Evolutionary conservation across 2,113 vertebrate species (phyloP), one percentile per base, ranked within the genome.

Genomic region (Labeo catla): DNA sequence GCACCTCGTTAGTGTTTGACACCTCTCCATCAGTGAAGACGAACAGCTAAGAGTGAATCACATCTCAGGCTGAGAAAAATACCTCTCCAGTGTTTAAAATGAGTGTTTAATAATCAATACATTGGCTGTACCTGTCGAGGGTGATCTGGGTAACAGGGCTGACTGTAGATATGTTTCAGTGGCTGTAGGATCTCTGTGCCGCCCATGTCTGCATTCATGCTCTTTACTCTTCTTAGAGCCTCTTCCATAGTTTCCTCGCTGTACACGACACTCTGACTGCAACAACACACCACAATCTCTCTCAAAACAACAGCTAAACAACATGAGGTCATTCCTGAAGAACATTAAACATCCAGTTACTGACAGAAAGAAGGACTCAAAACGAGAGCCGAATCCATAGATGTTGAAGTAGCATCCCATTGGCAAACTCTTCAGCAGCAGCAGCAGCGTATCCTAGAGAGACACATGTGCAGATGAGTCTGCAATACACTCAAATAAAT

Each of bases 191-290:
- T 96, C 89, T 97, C 94, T 0, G 96, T 97, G 52, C 96, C 96
- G 2, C 96, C 94, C n/a, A 96, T 80, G 83, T 97, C 0, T 21
- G 94, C 95, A 0, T 8, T 0, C 90, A 97, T 92, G 8, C 21
- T 0, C 1, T 94, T 88, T 11, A 97, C 92, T 76, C 36, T 91
- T 59, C 86, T 50, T 88, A 96, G 65, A 39, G 96, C 95, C 8
- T 92, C 63, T 4, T 95, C 91, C 96, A 97, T 92, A 0, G 91
- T 95, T 52, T 92, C 9, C 89, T 97, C 93, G 0, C 63, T 95
- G 89, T 97, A 97, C 84, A 95, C 89, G 9, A 96, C 93, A 89
- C 96, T 97, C 15, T 94, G 74, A 59, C 96, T 97, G 92, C 8
- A 76, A 1, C 43, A 21, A 21, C 86, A 49, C 63, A 66, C 3